Evolutionary conservation across 2,113 vertebrate species (phyloP).

Genomic region (Centropus bengalensis): DNA sequence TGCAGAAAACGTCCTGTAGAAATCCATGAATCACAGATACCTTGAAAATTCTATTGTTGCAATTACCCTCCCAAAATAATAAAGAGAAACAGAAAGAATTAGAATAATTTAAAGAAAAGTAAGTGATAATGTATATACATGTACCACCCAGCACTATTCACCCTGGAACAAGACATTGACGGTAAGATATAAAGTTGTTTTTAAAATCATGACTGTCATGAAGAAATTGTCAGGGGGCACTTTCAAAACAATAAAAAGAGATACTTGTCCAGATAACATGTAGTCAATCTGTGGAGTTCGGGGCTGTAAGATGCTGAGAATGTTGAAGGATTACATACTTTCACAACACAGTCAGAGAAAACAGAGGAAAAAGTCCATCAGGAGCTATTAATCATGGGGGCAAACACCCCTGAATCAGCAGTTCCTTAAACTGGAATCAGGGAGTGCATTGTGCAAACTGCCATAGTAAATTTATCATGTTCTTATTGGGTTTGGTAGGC

Average conservation of each 20-base stretch:
- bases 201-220: background rate
- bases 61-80: background rate
- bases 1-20: background rate
- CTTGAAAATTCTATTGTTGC: background rate
- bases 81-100: background rate
- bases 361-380: background rate
- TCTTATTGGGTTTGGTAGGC: background rate
- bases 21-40: background rate
- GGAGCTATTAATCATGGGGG: background rate
- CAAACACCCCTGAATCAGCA: background rate
- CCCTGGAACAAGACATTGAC: background rate
- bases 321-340: background rate
- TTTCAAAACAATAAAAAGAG: background rate
- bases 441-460: fast-evolving
- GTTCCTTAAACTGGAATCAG: background rate
- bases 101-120: background rate
- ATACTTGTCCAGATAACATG: background rate
- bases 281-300: background rate
- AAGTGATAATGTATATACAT: background rate
- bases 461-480: background rate
- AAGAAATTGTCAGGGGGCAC: background rate
- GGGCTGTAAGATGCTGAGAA: background rate
- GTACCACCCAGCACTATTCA: background rate
- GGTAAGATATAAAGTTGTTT: background rate
- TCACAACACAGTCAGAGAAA: background rate